phyloP scores from a whole-genome alignment of 1,140 invertebrate genomes.

The Nebria ingens region DNA sequence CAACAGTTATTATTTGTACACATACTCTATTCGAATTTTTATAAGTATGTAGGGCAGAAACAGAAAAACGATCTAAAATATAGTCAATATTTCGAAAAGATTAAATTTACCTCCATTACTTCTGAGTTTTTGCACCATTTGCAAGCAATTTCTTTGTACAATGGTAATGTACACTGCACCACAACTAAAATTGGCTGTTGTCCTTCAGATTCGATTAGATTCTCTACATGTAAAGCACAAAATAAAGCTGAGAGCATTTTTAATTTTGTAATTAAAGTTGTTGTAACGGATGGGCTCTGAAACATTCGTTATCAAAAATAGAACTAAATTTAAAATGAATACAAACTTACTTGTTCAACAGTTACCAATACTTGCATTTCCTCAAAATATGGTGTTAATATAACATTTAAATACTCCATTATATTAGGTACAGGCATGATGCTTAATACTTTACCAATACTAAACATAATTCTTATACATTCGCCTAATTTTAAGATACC shows the following conservation, averaged over 20 bases:
- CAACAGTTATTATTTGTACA: conserved; percentile 21
- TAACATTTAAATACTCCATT: conserved; percentile 55
- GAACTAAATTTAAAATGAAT: neutral
- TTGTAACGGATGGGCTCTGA: conserved; percentile 37
- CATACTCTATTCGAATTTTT: conserved; percentile 2
- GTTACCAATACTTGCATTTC: conserved; percentile 46
- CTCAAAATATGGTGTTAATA: conserved; percentile 55
- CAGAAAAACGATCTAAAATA: neutral
- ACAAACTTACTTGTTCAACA: conserved; percentile 31
- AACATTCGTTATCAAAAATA: conserved; percentile 16
- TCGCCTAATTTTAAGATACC: conserved; percentile 50
- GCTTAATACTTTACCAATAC: conserved; percentile 63
- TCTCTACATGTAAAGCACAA: conserved; percentile 46
- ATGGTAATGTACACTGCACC: conserved; percentile 48
- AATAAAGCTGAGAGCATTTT: conserved; percentile 64
- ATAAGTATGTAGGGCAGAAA: neutral
- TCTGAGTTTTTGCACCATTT: conserved; percentile 44
- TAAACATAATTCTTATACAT: conserved; percentile 61
- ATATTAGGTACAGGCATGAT: conserved; percentile 51
- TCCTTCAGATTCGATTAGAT: conserved; percentile 22
- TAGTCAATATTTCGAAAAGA: neutral
- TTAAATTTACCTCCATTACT: conserved; percentile 44
- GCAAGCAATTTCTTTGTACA: conserved; percentile 42
- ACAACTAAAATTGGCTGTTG: conserved; percentile 42
- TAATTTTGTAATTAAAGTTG: conserved; percentile 42